Evolutionary conservation across 1,140 invertebrate species (phyloP).

Genomic region (Hycleus cichorii): DNA sequence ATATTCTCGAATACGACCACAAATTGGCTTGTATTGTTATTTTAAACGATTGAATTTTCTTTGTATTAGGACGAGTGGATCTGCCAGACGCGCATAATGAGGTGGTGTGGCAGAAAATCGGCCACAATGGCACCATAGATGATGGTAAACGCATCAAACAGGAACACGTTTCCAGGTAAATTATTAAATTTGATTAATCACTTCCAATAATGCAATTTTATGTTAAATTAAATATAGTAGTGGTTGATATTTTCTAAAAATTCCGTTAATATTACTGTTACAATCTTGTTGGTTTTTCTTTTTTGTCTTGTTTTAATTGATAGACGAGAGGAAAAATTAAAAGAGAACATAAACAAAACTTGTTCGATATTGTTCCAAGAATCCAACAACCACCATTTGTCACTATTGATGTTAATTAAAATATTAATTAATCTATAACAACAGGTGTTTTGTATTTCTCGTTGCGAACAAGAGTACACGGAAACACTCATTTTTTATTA

Average conservation of each 20-base stretch:
- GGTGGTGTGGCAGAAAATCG: conserved; percentile 54
- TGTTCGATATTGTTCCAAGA: too few species aligned
- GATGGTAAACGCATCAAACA: conserved; percentile 43
- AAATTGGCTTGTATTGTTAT: too few species aligned
- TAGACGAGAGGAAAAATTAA: background rate
- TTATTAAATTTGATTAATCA: background rate
- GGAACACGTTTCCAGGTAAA: conserved; percentile 46
- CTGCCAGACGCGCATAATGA: conserved; percentile 62
- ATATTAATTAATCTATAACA: too few species aligned
- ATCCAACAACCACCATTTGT: too few species aligned
- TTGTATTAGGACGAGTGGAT: conserved; percentile 46
- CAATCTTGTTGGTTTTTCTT: background rate
- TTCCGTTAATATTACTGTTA: background rate
- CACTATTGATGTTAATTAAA: too few species aligned
- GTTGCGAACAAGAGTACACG: too few species aligned
- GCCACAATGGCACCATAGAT: conserved; percentile 47
- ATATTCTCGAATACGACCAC: too few species aligned
- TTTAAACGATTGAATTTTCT: conserved; percentile 11
- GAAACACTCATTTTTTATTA: too few species aligned
- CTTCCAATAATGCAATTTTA: background rate
- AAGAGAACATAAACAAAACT: too few species aligned
- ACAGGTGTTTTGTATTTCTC: too few species aligned
- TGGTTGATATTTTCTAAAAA: background rate
- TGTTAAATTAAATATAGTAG: background rate
- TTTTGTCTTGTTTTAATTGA: background rate